A percentile compares a stretch with the other conserved stretches of the same genome.
Conservation (phyloP, 1,140 invertebrate genomes). For the Drosophila albomicans region DNA sequence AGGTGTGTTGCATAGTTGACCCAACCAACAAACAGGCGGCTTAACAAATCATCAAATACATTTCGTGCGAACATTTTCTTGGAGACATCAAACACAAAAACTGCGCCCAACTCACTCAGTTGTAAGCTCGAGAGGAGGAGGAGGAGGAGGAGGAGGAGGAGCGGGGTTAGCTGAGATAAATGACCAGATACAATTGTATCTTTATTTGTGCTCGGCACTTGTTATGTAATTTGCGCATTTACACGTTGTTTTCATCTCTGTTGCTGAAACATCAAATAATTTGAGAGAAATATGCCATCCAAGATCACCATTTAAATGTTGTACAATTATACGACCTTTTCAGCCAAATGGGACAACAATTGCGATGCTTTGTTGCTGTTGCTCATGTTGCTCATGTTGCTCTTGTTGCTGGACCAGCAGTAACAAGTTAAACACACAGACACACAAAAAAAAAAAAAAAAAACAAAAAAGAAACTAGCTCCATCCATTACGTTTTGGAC, state of each 20-base stretch:
- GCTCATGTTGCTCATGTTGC: neutral
- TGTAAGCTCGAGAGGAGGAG: neutral
- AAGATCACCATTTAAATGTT: conserved; percentile 74
- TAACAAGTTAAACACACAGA: neutral
- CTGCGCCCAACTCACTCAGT: conserved; percentile 29
- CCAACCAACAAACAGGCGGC: conserved; percentile 37
- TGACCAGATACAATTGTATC: conserved; percentile 77
- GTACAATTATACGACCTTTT: conserved; percentile 62
- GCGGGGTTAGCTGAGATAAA: conserved; percentile 55
- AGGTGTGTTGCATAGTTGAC: conserved; percentile 52
- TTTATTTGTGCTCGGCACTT: conserved; percentile 56
- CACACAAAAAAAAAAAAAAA: neutral
- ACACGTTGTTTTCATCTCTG: conserved; percentile 60
- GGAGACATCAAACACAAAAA: conserved; percentile 13
- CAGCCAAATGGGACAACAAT: conserved; percentile 39
- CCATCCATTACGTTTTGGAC: conserved; percentile 3
- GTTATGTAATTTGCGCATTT: conserved; percentile 75
- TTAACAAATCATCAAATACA: conserved; percentile 64
- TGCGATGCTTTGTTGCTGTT: conserved; percentile 13
- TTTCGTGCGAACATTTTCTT: conserved; percentile 64
- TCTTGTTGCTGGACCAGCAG: neutral
- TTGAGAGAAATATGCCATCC: conserved; percentile 35
- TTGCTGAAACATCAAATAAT: conserved; percentile 42
- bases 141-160: neutral
- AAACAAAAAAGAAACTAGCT: conserved; percentile 10